These are phyloP conservation scores for Branchipolynoe longqiensis DNA, from an alignment of 2,888 invertebrate species.

Conservation along the genomic window DNA sequence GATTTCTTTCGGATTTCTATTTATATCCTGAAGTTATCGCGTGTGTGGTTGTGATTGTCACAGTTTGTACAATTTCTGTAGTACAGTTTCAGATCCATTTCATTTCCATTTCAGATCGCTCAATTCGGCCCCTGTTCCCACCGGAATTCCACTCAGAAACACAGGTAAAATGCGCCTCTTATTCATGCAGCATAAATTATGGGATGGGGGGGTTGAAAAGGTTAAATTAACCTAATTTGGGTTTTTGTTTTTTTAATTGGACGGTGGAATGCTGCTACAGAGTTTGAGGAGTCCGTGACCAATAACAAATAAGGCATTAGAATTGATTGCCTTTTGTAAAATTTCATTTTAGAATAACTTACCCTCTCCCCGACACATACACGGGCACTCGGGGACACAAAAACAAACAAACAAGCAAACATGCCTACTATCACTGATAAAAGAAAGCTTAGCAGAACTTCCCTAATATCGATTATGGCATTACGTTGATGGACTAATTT, in stretches of 20 bases:
- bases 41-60: neutral
- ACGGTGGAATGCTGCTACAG: too few species aligned
- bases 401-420: neutral
- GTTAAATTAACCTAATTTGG: too few species aligned
- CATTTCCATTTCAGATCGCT: conserved; percentile 84
- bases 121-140: conserved; percentile 93
- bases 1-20: conserved; percentile 16
- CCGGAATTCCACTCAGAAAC: conserved; percentile 88
- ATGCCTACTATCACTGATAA: neutral
- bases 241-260: too few species aligned
- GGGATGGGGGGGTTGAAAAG: too few species aligned
- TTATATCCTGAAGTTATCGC: conserved; percentile 17
- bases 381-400: neutral
- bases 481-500: too few species aligned
- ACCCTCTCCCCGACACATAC: neutral
- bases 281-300: too few species aligned
- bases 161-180: conserved; percentile 76
- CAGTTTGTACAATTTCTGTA: neutral
- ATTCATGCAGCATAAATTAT: too few species aligned
- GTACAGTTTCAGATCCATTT: neutral
- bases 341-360: neutral
- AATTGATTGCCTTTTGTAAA: too few species aligned
- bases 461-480: too few species aligned
- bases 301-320: too few species aligned
- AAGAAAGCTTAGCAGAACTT: neutral